Percentiles rank a stretch among this genome's conserved stretches.
Evolutionary conservation across 2,888 invertebrate species (phyloP).

Genomic region (Kuschelorhynchus macadamiae): DNA sequence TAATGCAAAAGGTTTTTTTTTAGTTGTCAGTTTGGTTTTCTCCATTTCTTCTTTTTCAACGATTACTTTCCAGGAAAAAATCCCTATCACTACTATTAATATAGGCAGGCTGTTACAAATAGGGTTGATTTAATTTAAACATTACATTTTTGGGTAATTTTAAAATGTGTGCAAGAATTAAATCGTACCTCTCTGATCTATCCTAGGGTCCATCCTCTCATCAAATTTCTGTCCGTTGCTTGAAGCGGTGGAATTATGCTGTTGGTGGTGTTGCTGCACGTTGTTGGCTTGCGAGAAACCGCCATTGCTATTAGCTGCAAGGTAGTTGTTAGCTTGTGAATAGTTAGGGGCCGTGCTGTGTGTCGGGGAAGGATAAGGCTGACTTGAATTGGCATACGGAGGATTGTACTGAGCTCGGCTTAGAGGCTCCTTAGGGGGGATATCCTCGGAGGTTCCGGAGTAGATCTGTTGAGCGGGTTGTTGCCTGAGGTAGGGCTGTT

Average conservation of each 20-base stretch:
- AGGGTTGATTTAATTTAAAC: too few relatives aligned
- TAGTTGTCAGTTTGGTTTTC: too few relatives aligned
- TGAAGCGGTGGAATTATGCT: slow-evolving; percentile 56
- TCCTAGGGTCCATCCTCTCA: slow-evolving; percentile 44
- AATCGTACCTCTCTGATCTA: slow-evolving; percentile 36
- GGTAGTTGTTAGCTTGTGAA: slow-evolving; percentile 49
- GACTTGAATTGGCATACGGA: slow-evolving; percentile 49
- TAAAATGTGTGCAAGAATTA: too few relatives aligned
- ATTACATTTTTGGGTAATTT: too few relatives aligned
- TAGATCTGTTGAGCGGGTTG: slow-evolving; percentile 52
- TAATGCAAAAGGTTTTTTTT: too few relatives aligned
- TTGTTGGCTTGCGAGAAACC: slow-evolving; percentile 53
- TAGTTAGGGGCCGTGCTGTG: slow-evolving; percentile 56
- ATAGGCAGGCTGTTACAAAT: too few relatives aligned
- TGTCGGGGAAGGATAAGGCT: slow-evolving; percentile 61
- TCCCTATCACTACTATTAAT: too few relatives aligned
- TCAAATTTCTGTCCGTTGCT: slow-evolving; percentile 46
- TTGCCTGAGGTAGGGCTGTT: slow-evolving; percentile 45
- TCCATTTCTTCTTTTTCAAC: too few relatives aligned
- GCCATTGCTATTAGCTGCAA: slow-evolving; percentile 53
- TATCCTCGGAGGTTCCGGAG: slow-evolving; percentile 48
- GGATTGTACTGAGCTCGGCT: slow-evolving; percentile 53
- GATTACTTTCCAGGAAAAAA: too few relatives aligned
- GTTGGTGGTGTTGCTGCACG: slow-evolving; percentile 55
- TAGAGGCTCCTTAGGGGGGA: slow-evolving; percentile 7